Evolutionary conservation across 1,140 invertebrate species (phyloP), one percentile per base, ranked within the genome.

Genomic region (Neuroterus valhalla): DNA sequence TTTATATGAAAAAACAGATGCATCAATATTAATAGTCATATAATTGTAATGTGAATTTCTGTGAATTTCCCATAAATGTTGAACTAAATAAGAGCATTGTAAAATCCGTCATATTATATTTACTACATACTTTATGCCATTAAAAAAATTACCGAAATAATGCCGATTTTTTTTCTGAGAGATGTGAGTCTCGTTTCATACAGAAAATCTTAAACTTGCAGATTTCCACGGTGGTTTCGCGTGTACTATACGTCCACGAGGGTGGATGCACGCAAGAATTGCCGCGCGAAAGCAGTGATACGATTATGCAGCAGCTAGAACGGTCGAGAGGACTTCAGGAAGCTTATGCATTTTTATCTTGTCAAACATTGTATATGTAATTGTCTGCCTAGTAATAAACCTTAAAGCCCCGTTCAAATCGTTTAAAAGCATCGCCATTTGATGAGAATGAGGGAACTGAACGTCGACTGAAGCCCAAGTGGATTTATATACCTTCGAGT

Each of bases 311-410:
- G 26, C 23, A 62, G 52, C 52, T 62, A 31, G 23, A 2, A 2
- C 21, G 31, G 23, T 3, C 11, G n/a, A 62, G 15, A 23, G 23
- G 31, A 31, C 23, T 62, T 62, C 3, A 62, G 26, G 31, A 62
- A 62, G 52, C 26, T 14, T 12, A 4, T 31, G 55, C 55, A 26
- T 26, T 62, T 62, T 62, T 38, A 62, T 62, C 3, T 62, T 62
- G 26, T 38, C 26, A 62, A 62, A 31, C 26, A 62, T 62, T 26
- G 31, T 38, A 62, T 62, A 62, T 62, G 31, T 62, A 62, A 62
- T 62, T 62, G 55, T 38, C 55, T n/a, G 55, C 3, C 55, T 62
- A 31, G 55, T 38, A 23, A 62, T 62, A 62, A 62, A 62, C 26
- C 8, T 38, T 23, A 62, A 62, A 62, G 14, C 55, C n/a, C 52